Percentiles rank a stretch among this genome's conserved stretches.
phyloP scores from a whole-genome alignment of 1,140 invertebrate species.

The Adelges cooleyi region DNA sequence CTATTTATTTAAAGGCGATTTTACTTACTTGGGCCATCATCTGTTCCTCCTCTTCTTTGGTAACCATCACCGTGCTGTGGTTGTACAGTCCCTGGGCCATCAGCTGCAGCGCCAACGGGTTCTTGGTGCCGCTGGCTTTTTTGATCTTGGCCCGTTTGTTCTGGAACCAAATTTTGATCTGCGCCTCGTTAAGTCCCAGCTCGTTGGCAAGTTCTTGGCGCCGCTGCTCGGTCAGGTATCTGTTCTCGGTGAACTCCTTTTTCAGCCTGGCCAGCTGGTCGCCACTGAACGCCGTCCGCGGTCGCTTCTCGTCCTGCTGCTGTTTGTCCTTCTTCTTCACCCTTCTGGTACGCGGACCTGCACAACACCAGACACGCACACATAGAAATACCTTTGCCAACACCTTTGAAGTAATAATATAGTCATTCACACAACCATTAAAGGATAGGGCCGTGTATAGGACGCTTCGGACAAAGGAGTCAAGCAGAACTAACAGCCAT shows the following conservation, averaged over 20 bases:
- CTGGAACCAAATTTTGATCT: conserved; percentile 99
- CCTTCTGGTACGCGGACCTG: conserved; percentile 80
- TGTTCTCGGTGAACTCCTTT: conserved; percentile 88
- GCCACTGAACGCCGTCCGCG: conserved; percentile 91
- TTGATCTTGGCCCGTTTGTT: conserved; percentile 98
- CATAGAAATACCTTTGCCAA: background rate
- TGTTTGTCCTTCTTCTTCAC: conserved; percentile 54
- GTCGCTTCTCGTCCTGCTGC: conserved; percentile 76
- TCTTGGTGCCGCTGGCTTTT: conserved; percentile 79
- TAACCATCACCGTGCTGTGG: conserved; percentile 72
- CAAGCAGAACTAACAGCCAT: too few species aligned
- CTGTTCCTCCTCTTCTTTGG: conserved; percentile 64
- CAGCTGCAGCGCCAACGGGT: conserved; percentile 79
- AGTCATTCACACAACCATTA: too few species aligned
- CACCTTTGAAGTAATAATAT: too few species aligned
- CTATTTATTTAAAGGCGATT: too few species aligned
- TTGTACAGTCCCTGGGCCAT: conserved; percentile 94
- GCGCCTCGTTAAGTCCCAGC: conserved; percentile 87
- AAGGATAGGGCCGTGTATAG: too few species aligned
- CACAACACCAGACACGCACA: conserved; percentile 34
- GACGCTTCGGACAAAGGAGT: too few species aligned
- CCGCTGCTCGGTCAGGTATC: conserved; percentile 87
- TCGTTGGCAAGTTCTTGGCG: conserved; percentile 84
- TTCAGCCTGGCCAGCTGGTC: conserved; percentile 87
- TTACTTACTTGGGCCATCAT: conserved; percentile 20